phyloP scores from a whole-genome alignment of 2,797 vertebrate species.

The Alauda arvensis region DNA sequence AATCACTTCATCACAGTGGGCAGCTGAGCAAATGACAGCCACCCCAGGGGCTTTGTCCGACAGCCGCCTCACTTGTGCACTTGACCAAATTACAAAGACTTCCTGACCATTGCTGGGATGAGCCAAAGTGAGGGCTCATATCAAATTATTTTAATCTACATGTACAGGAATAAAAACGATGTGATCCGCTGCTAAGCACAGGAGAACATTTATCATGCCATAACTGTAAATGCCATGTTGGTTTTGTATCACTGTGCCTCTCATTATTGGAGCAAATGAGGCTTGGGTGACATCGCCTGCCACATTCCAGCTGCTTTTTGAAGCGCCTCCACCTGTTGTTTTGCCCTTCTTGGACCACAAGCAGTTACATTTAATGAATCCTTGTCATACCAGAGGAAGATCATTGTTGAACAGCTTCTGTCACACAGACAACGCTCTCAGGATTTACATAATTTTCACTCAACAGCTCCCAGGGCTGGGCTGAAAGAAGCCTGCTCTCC shows the following conservation, averaged over 20 bases:
- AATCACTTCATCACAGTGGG: not conserved
- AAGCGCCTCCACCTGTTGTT: constrained; percentile 52
- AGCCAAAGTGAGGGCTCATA: not conserved
- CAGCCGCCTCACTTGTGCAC: not conserved
- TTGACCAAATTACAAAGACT: not conserved
- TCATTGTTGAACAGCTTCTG: constrained; percentile 45
- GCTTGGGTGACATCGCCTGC: constrained; percentile 34
- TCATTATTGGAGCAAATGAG: constrained; percentile 51
- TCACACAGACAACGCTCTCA: not conserved
- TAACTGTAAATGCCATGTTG: constrained; percentile 50
- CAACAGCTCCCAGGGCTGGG: constrained; percentile 7
- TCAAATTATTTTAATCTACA: constrained; percentile 39
- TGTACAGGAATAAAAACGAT: constrained; percentile 45
- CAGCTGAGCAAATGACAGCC: constrained; percentile 7
- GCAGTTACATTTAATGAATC: constrained; percentile 46
- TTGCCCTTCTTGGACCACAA: constrained; percentile 29
- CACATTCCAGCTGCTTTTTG: constrained; percentile 55
- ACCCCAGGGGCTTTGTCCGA: not conserved
- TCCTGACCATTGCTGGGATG: not conserved
- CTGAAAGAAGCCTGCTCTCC: not conserved
- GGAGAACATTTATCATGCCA: constrained; percentile 43
- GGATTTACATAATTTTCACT: constrained; percentile 53
- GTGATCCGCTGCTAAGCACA: not conserved
- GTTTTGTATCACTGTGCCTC: constrained; percentile 32
- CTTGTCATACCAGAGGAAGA: constrained; percentile 42